Percentiles rank a stretch among this genome's conserved stretches.
These are phyloP conservation scores for Sminthopsis crassicaudata DNA, from an alignment of 2,113 vertebrate species.

Conservation along the genomic window DNA sequence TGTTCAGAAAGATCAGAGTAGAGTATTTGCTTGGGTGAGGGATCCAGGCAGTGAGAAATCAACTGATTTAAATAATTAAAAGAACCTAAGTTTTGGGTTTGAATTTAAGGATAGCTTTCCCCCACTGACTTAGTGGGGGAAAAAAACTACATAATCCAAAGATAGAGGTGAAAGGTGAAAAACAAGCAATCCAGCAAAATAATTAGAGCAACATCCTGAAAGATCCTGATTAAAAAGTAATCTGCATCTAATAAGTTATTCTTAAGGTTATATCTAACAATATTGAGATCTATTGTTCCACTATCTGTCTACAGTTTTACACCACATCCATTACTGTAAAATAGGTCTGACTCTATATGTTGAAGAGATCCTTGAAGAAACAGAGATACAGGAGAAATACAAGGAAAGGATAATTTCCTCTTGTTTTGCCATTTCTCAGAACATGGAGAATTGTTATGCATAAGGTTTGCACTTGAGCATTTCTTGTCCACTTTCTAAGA, in stretches of 20 bases:
- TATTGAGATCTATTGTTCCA: not conserved
- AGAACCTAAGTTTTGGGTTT: not conserved
- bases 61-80: not conserved
- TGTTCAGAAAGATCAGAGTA: not conserved
- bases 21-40: not conserved
- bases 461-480: not conserved
- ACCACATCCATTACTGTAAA: not conserved
- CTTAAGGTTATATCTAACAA: too few relatives aligned
- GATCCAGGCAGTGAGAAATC: not conserved
- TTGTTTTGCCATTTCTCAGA: not conserved
- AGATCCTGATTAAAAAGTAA: not conserved
- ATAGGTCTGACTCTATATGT: not conserved
- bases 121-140: too few relatives aligned
- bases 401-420: not conserved
- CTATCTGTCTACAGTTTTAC: not conserved
- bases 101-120: not conserved
- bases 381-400: not conserved
- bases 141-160: not conserved
- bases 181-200: not conserved
- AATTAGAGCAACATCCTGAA: not conserved
- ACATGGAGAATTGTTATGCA: not conserved
- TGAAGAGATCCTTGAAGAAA: not conserved
- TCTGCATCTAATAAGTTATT: not conserved
- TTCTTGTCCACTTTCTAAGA: not conserved
- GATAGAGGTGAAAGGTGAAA: not conserved